Percentiles rank a stretch among this genome's conserved stretches.
These are phyloP conservation scores for Verasper variegatus DNA, from an alignment of 2,113 vertebrate species.

Conservation along the genomic window DNA sequence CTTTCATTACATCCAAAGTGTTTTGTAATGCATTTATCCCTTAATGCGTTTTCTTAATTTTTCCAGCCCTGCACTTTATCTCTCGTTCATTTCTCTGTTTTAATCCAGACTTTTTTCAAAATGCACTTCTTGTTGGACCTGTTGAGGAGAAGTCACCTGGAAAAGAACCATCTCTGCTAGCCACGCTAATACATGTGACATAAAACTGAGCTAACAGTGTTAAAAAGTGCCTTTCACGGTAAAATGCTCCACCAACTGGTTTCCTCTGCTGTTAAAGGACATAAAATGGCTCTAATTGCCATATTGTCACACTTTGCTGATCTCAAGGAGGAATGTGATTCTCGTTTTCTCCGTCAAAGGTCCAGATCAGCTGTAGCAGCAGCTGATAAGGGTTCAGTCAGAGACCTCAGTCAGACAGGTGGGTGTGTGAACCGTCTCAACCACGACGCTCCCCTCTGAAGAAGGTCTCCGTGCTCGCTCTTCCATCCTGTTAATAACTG, in stretches of 20 bases:
- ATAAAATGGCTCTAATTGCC: slow-evolving; percentile 26
- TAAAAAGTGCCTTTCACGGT: background rate
- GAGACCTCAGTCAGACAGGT: slow-evolving; percentile 31
- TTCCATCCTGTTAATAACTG: slow-evolving; percentile 52
- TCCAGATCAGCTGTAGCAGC: slow-evolving; percentile 31
- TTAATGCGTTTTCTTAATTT: no score
- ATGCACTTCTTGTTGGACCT: background rate
- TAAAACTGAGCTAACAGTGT: background rate
- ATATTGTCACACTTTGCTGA: slow-evolving; percentile 32
- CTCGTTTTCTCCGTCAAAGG: slow-evolving; percentile 14
- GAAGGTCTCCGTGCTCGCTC: slow-evolving; percentile 21
- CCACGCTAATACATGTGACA: background rate
- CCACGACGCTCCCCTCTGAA: slow-evolving; percentile 25
- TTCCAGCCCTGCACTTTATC: no score
- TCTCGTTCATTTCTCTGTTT: no score
- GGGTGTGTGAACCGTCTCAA: background rate
- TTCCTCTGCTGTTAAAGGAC: slow-evolving; percentile 20
- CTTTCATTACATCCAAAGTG: no score
- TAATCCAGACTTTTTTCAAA: no score
- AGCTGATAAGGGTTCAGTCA: slow-evolving; percentile 39
- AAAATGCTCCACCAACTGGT: slow-evolving; percentile 33
- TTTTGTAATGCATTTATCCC: no score
- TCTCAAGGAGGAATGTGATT: slow-evolving; percentile 12
- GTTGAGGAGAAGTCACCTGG: background rate
- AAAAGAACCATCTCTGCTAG: background rate